phyloP scores from a whole-genome alignment of 1,140 invertebrate genomes.

The Lasioglossum baleicum region DNA sequence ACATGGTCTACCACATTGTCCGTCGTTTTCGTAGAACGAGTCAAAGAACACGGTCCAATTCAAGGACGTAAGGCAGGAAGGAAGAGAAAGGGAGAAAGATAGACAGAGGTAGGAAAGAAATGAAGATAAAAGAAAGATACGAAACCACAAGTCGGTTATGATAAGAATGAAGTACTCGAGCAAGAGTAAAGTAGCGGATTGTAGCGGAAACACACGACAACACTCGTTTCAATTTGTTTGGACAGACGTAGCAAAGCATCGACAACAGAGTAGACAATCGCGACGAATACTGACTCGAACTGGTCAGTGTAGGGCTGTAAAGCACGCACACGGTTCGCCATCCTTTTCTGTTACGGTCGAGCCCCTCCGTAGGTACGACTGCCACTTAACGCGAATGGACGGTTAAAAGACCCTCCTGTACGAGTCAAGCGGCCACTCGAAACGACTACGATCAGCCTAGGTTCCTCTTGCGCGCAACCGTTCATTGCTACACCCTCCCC shows the following conservation, averaged over 20 bases:
- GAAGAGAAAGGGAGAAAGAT: no score
- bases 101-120: no score
- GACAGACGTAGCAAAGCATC: slow-evolving; percentile 28
- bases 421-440: slow-evolving; percentile 45
- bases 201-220: not conserved
- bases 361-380: slow-evolving; percentile 39
- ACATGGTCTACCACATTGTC: not conserved
- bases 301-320: slow-evolving; percentile 23
- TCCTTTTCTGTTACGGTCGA: slow-evolving; percentile 30
- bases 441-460: slow-evolving; percentile 49
- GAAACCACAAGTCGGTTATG: no score
- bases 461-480: slow-evolving; percentile 38
- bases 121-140: no score
- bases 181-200: not conserved
- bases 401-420: slow-evolving; percentile 61
- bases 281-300: slow-evolving; percentile 51
- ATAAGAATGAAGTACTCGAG: no score
- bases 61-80: not conserved
- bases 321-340: slow-evolving; percentile 33
- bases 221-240: slow-evolving; percentile 16
- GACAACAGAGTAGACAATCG: slow-evolving; percentile 44
- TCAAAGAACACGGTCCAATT: not conserved
- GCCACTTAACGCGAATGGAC: slow-evolving; percentile 53
- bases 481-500: slow-evolving; percentile 31
- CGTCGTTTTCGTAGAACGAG: not conserved